Base-by-base conservation (phyloP, 2,888 invertebrate species). In the Anorthoa munda region DNA sequence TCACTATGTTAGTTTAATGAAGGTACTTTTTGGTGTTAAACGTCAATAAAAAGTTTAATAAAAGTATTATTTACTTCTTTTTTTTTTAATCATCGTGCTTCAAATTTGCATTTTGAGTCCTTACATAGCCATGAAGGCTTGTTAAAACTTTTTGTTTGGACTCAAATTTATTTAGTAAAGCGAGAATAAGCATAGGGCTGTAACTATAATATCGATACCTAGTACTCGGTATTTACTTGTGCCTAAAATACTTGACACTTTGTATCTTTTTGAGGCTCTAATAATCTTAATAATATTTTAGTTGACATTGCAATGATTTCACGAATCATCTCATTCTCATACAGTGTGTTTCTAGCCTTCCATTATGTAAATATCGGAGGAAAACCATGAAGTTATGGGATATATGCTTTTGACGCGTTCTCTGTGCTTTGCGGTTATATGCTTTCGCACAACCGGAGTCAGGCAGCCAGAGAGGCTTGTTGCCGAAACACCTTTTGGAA, bases 401-500 rank as follows among this genome's bases (percentile, higher is more conserved):
- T 58, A 80, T 77, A 76, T 79, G 87, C 87, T 90, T 88, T 82
- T 82, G 82, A 87, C 82, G 89, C 90, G 81, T 85, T 88, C 88
- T 90, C 72, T 89, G 89, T 87, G 93, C 92, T 93, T 93, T 75
- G 89, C 91, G 90, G 89, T 89, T 88, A 86, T 79, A 86, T 83
- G 91, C 90, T 90, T 92, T 88, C 86, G 82, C 86, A 86, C 86
- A 86, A 73, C 74, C 78, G 79, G 84, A 68, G 45, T 77, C 64
- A 65, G 63, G 66, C 65, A 69, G 85, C 81, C 76, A 51, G 18
- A 63, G 60, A 66, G 59, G 82, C 72, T 77, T 66, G 15, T 53
- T 67, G 53, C 60, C 56, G 53, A 68, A 51, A 55, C 17, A 55
- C 5, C 4, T 66, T 77, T 73, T 73, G 67, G 74, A 74, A 51